Evolutionary conservation across 2,113 vertebrate species (phyloP).

Genomic region (Saiga tatarica): DNA sequence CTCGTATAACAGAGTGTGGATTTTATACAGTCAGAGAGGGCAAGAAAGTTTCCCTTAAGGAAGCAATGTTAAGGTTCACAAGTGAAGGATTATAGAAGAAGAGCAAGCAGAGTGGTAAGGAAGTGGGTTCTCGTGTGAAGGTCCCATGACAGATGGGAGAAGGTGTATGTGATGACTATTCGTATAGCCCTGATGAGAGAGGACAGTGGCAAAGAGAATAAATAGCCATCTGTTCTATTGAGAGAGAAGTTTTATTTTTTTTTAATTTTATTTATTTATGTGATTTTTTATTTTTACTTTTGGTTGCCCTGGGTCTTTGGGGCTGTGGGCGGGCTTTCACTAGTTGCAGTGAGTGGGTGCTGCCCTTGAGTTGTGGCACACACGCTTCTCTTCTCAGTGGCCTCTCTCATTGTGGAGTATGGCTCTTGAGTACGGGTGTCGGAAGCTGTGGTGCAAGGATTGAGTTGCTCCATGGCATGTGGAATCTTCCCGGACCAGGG

Average conservation of each 20-base stretch:
- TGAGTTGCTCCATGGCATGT: background rate
- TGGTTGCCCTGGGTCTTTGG: background rate
- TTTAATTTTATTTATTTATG: background rate
- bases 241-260: background rate
- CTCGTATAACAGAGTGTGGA: background rate
- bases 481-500: background rate
- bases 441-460: background rate
- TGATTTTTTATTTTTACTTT: background rate
- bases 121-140: background rate
- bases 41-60: background rate
- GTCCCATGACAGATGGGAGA: background rate
- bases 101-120: background rate
- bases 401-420: background rate
- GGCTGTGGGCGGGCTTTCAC: background rate
- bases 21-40: background rate
- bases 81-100: background rate
- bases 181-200: background rate
- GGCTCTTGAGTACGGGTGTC: background rate
- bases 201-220: background rate
- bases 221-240: background rate
- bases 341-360: accelerated
- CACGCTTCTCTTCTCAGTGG: background rate
- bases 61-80: background rate
- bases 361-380: background rate
- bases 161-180: background rate